Percentiles rank a stretch among this genome's conserved stretches.
phyloP scores from a whole-genome alignment of 1,140 invertebrate genomes.

The Caenorhabditis latens region DNA sequence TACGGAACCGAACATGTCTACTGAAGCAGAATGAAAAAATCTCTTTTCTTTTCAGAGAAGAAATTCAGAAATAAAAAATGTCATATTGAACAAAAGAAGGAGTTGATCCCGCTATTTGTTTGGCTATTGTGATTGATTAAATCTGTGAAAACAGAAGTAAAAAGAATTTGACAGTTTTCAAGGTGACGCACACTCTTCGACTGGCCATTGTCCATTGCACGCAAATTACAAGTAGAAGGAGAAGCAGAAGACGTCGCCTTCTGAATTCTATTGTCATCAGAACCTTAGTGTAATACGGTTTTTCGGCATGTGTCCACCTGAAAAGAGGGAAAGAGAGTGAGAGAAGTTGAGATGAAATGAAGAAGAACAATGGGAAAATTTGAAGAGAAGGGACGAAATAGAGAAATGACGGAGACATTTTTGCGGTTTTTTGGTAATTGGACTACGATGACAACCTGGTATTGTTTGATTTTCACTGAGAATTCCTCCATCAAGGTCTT shows the following conservation, averaged over 20 bases:
- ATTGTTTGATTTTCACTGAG: constrained; percentile 48
- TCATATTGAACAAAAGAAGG: neutral
- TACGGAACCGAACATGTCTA: constrained; percentile 11
- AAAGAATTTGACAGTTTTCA: constrained; percentile 6
- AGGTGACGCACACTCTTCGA: constrained; percentile 17
- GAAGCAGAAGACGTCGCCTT: neutral
- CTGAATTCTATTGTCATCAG: constrained; percentile 34
- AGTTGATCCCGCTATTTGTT: neutral
- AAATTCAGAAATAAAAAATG: neutral
- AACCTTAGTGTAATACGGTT: constrained; percentile 40
- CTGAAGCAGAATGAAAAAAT: neutral
- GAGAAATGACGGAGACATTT: neutral
- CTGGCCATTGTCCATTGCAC: constrained; percentile 53
- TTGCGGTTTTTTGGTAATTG: constrained; percentile 53
- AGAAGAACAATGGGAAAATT: neutral
- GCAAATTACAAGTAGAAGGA: constrained; percentile 44
- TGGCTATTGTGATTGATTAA: constrained; percentile 5
- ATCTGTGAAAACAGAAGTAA: constrained; percentile 3
- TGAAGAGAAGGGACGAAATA: neutral
- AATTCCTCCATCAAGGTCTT: constrained; percentile 20
- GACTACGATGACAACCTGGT: constrained; percentile 44
- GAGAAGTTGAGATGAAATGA: neutral
- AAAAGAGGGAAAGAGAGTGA: neutral
- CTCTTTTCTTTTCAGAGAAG: neutral
- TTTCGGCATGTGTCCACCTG: constrained; percentile 54